Evolutionary conservation across 2,888 invertebrate genomes (phyloP).

Genomic region (Megastigmus dorsalis): DNA sequence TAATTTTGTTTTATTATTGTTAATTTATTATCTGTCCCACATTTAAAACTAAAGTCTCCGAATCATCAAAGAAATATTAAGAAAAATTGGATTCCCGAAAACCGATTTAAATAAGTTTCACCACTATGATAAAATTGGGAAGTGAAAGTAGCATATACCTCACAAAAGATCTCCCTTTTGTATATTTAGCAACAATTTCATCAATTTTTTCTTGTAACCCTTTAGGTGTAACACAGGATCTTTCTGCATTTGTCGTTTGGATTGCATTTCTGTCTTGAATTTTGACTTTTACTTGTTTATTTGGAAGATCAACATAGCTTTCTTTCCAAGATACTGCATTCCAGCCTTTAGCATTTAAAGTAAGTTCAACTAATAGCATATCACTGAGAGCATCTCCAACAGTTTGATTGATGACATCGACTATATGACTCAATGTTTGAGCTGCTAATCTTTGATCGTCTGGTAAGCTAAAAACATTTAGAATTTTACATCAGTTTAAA

Average conservation of each 20-base stretch:
- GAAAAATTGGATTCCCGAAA: too few relatives aligned
- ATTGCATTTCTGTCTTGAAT: constrained; percentile 91
- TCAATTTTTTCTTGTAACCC: constrained; percentile 90
- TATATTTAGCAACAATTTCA: constrained; percentile 81
- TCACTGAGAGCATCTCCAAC: constrained; percentile 99
- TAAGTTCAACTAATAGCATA: constrained; percentile 93
- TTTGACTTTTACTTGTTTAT: constrained; percentile 89
- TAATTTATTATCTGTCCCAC: too few relatives aligned
- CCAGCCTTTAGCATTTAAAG: constrained; percentile 89
- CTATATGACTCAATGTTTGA: constrained; percentile 80
- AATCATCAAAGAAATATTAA: too few relatives aligned
- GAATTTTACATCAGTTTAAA: constrained; percentile 7
- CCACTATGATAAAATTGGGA: too few relatives aligned
- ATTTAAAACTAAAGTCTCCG: too few relatives aligned
- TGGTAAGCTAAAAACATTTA: constrained; percentile 54
- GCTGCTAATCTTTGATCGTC: constrained; percentile 75
- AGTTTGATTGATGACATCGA: constrained; percentile 93
- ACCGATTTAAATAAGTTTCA: constrained; percentile 17
- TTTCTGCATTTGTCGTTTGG: constrained; percentile 91
- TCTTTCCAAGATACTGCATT: constrained; percentile 86
- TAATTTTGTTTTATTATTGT: too few relatives aligned
- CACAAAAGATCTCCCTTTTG: constrained; percentile 89
- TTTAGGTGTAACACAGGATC: constrained; percentile 85
- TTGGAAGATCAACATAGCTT: constrained; percentile 91
- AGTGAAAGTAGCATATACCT: too few relatives aligned